Evolutionary conservation across 1,140 invertebrate genomes (phyloP).

Genomic region (Thereuonema tuberculata): DNA sequence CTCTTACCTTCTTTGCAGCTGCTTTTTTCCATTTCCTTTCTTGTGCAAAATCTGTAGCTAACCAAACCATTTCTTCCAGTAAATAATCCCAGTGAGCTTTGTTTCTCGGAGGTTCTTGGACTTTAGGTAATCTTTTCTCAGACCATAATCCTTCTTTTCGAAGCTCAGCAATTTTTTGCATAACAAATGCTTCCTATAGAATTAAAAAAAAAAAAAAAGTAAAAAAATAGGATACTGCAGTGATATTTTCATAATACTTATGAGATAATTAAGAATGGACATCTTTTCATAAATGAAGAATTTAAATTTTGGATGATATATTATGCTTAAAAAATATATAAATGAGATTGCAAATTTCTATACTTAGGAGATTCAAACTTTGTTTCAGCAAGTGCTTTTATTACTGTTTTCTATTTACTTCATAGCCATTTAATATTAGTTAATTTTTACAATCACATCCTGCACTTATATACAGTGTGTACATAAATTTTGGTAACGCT

Average conservation of each 20-base stretch:
- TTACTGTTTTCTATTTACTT: too few relatives aligned
- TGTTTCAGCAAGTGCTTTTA: too few relatives aligned
- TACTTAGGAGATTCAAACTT: too few relatives aligned
- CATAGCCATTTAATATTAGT: too few relatives aligned
- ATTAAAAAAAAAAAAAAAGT: neutral
- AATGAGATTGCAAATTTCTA: too few relatives aligned
- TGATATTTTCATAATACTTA: neutral
- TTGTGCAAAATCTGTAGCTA: slow-evolving; percentile 92
- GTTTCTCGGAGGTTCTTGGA: slow-evolving; percentile 69
- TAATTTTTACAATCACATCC: too few relatives aligned
- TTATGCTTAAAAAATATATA: too few relatives aligned
- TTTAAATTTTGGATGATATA: too few relatives aligned
- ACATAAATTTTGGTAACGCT: too few relatives aligned
- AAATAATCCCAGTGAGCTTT: slow-evolving; percentile 99
- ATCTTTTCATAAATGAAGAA: neutral
- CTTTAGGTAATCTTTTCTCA: slow-evolving; percentile 76
- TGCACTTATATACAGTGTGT: too few relatives aligned
- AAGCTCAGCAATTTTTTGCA: slow-evolving; percentile 75
- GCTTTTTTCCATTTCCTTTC: slow-evolving; percentile 96
- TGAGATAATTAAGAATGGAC: neutral
- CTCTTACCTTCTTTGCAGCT: slow-evolving; percentile 68
- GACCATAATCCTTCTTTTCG: slow-evolving; percentile 87
- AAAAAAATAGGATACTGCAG: neutral
- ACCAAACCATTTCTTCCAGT: slow-evolving; percentile 96
- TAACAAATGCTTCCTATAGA: slow-evolving; percentile 68